Percentiles rank a stretch among this genome's conserved stretches.
Conservation (phyloP, 1,140 invertebrate species). For the Euwallacea similis region DNA sequence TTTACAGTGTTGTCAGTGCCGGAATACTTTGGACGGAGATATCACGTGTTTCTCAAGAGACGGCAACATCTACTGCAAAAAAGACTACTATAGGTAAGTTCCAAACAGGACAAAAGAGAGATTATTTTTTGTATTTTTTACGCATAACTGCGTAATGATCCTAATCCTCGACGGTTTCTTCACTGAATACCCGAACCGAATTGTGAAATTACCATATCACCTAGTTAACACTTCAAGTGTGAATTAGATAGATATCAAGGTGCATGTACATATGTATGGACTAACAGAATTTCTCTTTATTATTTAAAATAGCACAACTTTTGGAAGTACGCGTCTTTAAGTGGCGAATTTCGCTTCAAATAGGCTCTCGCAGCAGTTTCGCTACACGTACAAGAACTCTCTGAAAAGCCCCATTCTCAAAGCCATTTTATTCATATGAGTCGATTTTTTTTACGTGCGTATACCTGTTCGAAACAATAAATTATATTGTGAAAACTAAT, state of each 20-base stretch:
- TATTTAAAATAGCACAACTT: no score
- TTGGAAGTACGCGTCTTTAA: no score
- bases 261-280: background rate
- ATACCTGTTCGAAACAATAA: no score
- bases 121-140: background rate
- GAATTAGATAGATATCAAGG: background rate
- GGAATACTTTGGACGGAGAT: conserved; percentile 85
- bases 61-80: conserved; percentile 95
- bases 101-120: background rate
- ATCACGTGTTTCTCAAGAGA: conserved; percentile 92
- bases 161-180: no score
- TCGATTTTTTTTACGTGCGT: no score
- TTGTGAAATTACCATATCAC: conserved; percentile 12
- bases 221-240: conserved; percentile 14
- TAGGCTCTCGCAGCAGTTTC: no score
- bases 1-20: conserved; percentile 89
- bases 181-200: background rate
- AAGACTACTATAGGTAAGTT: conserved; percentile 94
- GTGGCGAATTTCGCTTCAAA: no score
- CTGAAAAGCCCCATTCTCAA: no score
- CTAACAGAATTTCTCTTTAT: no score
- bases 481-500: conserved; percentile 3
- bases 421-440: no score
- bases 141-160: background rate
- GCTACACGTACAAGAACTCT: no score